Evolutionary conservation across 2,888 invertebrate genomes (phyloP).

Genomic region (Catotricha subobsoleta): DNA sequence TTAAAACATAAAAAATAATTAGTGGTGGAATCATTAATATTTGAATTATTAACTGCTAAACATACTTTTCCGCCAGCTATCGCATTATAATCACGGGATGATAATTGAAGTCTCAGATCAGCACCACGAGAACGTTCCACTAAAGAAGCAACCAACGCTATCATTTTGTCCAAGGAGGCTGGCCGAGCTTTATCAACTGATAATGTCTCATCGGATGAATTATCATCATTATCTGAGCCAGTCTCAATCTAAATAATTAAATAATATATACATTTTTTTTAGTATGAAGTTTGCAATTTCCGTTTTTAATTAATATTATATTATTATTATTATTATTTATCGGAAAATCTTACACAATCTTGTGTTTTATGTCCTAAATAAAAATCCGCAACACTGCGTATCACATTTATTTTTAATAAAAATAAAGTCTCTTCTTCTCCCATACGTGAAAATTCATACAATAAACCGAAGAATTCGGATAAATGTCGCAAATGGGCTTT

Average conservation of each 20-base stretch:
- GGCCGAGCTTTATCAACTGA: conserved; percentile 59
- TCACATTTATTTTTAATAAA: conserved; percentile 68
- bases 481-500: conserved; percentile 72
- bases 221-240: conserved; percentile 30
- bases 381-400: conserved; percentile 79
- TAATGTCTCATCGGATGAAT: conserved; percentile 35
- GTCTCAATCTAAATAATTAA: conserved; percentile 24
- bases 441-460: conserved; percentile 89
- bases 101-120: conserved; percentile 53
- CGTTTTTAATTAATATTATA: no score
- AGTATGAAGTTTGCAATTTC: no score
- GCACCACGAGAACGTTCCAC: conserved; percentile 76
- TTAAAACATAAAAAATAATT: conserved; percentile 10
- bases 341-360: conserved; percentile 41
- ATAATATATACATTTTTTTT: no score
- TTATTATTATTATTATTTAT: no score
- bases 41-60: conserved; percentile 6
- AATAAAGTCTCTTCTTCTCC: conserved; percentile 86
- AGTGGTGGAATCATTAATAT: background rate
- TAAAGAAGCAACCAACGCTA: conserved; percentile 69
- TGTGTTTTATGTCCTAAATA: conserved; percentile 71
- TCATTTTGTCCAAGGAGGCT: conserved; percentile 88
- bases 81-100: conserved; percentile 61
- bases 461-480: conserved; percentile 80
- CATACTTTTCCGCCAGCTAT: conserved; percentile 68